Conservation (phyloP, 2,888 invertebrate genomes). For the Andrena hattorfiana region DNA sequence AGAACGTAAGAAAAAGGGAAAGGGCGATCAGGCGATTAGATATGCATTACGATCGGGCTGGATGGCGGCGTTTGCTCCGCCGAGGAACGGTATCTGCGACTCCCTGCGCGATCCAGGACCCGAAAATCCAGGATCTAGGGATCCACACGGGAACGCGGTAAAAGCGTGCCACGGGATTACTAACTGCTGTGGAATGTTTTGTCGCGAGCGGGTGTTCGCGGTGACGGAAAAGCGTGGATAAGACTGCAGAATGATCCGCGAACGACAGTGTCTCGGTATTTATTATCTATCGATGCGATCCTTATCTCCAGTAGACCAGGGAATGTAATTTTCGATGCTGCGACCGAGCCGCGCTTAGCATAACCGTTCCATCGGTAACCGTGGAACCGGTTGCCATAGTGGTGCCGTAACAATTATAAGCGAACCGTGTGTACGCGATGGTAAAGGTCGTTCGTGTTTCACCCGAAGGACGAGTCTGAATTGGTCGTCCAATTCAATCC, state of each 20-base stretch:
- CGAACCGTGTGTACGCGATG: constrained; percentile 39
- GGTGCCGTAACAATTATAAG: constrained; percentile 58
- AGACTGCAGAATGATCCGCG: not conserved
- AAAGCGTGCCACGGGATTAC: constrained; percentile 13
- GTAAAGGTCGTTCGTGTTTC: constrained; percentile 59
- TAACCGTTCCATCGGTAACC: constrained; percentile 55
- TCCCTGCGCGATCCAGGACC: too few relatives aligned
- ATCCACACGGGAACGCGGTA: not conserved
- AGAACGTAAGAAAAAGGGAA: constrained; percentile 80
- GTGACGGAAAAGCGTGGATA: constrained; percentile 6
- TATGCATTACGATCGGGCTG: constrained; percentile 71
- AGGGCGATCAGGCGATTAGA: constrained; percentile 80
- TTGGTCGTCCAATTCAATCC: not conserved
- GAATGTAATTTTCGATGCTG: constrained; percentile 43
- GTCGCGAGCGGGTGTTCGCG: not conserved
- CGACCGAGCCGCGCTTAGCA: constrained; percentile 48
- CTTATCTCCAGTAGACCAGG: constrained; percentile 35
- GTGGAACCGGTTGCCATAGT: constrained; percentile 66
- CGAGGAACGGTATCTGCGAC: constrained; percentile 16
- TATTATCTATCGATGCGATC: constrained; percentile 53
- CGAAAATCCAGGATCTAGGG: not conserved
- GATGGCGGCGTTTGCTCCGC: constrained; percentile 35
- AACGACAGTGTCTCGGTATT: constrained; percentile 20
- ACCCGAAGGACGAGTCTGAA: constrained; percentile 41
- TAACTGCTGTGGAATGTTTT: constrained; percentile 41